Evolutionary conservation across 2,888 invertebrate species (phyloP), one percentile per base, ranked within the genome.

Genomic region (Mayetiola destructor): DNA sequence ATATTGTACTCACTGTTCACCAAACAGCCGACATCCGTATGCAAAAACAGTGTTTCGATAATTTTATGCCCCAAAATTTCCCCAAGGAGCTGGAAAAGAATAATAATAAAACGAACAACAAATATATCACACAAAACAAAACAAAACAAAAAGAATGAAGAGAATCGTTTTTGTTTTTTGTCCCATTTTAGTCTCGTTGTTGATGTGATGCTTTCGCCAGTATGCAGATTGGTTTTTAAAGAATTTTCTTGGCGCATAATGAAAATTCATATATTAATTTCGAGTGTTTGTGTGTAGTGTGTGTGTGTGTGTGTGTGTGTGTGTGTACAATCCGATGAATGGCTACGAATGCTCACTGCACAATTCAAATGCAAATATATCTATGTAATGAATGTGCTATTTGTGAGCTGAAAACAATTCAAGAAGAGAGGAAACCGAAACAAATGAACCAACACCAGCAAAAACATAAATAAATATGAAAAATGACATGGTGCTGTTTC

Each of bases 201-300:
- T 3, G 6, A 18, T 39, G 18, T 39, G 39, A 16, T 48, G 48
- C 23, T n/a, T n/a, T n/a, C n/a, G n/a, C n/a, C n/a, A n/a, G n/a
- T n/a, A n/a, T n/a, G n/a, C n/a, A n/a, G n/a, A n/a, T n/a, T n/a
- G n/a, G n/a, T n/a, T n/a, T n/a, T n/a, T n/a, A 48, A 48, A 27
- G 27, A 48, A 37, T 16, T 5, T 48, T 48, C n/a, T 48, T 48
- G 48, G 48, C n/a, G 48, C 27, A 48, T 48, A 23, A 48, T 48
- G 27, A 48, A 48, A 48, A 48, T 48, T 14, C 27, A 48, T 48
- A 27, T 16, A 27, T 27, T 48, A 48, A 48, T 48, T 48, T 27
- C 48, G 10, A 48, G 27, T 27, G 48, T n/a, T n/a, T n/a, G n/a
- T n/a, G n/a, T n/a, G n/a, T n/a, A n/a, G n/a, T n/a, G n/a, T n/a